Evolutionary conservation across 2,113 vertebrate species (phyloP).

Genomic region (Zosterops pallidus): DNA sequence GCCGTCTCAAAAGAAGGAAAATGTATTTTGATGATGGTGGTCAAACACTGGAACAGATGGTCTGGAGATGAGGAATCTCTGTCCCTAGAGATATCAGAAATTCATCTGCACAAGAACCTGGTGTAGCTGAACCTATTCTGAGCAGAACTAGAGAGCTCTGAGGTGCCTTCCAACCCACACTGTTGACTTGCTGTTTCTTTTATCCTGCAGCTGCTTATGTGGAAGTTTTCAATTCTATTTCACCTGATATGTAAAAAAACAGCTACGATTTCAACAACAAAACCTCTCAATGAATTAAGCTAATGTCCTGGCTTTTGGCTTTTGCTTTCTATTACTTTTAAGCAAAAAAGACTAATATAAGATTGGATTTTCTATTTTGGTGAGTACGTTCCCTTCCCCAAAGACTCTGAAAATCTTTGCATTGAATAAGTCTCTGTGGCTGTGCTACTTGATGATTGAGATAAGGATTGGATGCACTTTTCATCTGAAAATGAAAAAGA

Average conservation of each 20-base stretch:
- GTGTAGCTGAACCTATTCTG: background rate
- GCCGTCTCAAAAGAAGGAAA: background rate
- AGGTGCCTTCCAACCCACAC: background rate
- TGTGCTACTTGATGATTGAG: background rate
- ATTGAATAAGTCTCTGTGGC: background rate
- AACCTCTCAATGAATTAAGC: background rate
- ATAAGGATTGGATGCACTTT: background rate
- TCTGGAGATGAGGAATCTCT: background rate
- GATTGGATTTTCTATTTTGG: background rate
- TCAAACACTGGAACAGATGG: background rate
- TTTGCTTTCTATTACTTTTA: background rate
- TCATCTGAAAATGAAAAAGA: background rate
- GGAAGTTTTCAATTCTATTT: background rate
- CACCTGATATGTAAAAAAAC: background rate
- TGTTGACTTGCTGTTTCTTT: background rate
- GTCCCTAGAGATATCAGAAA: background rate
- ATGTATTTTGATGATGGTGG: no score
- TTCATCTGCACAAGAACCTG: background rate
- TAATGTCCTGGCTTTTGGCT: background rate
- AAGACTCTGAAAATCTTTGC: background rate
- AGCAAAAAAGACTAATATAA: background rate
- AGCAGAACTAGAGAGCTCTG: background rate
- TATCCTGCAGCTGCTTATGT: background rate
- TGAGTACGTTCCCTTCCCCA: background rate
- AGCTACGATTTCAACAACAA: background rate